phyloP scores from a whole-genome alignment of 2,888 invertebrate species.

The Zonitis immaculata region DNA sequence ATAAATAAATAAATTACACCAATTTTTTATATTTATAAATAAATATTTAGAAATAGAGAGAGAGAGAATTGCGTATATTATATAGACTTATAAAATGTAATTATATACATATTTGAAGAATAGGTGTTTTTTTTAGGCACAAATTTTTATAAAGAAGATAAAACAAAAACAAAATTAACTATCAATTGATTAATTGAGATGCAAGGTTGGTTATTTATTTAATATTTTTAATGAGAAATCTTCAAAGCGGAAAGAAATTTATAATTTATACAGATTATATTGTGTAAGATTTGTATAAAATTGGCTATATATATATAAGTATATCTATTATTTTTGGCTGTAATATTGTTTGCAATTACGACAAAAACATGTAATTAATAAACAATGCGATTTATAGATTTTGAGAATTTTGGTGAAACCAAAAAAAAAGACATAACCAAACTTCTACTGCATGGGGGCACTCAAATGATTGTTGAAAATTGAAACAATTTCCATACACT shows the following conservation, averaged over 20 bases:
- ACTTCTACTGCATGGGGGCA: too few species aligned
- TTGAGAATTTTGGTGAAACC: too few species aligned
- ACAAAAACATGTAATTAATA: neutral
- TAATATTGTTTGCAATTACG: neutral
- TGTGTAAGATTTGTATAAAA: neutral
- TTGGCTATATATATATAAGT: too few species aligned
- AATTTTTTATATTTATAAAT: slow-evolving; percentile 22
- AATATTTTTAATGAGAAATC: neutral
- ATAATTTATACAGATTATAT: neutral
- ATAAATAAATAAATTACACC: slow-evolving; percentile 25
- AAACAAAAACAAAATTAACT: neutral
- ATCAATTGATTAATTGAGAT: slow-evolving; percentile 13
- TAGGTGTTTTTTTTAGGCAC: slow-evolving; percentile 8
- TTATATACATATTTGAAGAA: neutral
- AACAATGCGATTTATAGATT: neutral
- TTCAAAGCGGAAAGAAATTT: neutral
- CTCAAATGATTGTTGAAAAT: too few species aligned
- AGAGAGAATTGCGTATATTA: too few species aligned
- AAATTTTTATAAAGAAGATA: slow-evolving; percentile 2
- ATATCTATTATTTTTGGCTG: neutral
- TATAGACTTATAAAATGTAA: slow-evolving; percentile 5
- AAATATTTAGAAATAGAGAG: neutral
- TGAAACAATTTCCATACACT: too few species aligned
- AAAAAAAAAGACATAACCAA: too few species aligned
- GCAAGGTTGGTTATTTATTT: slow-evolving; percentile 25